Base-by-base conservation (phyloP, 92 coral and sea anemone species). In the Epizoanthus fatuus region DNA sequence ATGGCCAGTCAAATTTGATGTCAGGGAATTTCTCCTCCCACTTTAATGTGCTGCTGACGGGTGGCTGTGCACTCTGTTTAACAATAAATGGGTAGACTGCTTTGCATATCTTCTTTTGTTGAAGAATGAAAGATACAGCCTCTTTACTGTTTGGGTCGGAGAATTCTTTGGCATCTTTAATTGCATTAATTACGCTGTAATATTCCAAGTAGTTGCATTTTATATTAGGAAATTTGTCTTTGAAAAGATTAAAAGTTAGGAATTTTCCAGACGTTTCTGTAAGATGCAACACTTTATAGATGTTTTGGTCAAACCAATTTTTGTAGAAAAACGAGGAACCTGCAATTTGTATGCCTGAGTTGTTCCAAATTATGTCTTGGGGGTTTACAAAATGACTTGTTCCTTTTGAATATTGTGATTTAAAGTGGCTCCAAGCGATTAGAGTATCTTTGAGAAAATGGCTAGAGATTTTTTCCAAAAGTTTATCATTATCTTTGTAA, bases 191-290 rank as follows among this genome's bases (percentile, higher is more conserved):
- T 4, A 35, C 45, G 37, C 71, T 65, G 47, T 65, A 45, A 32
- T 65, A 65, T 65, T 65, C 71, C 37, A 63, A 65, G 37, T 32
- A 65, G 71, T 35, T 65, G 10, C n/a, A 29, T 65, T 65, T 65
- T 8, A 65, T 65, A 32, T 65, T 32, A 7, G 71, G 71, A 15
- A 29, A 65, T 42, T 29, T 7, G 4, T 2, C 71, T 25, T 65
- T 63, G 69, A 65, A 65, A 2, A 29, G 35, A 29, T 29, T 29
- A 29, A 29, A 29, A 29, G 35, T 29, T 29, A 29, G 71, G 17
- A 65, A 65, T 5, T 42, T 65, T 38, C 14, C 44, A 7, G 71
- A 65, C 38, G 29, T 38, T 29, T 65, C 71, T 45, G 37, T 65
- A 65, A 65, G 71, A 65, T 65, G 71, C 37, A 45, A 63, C 25